Conservation (phyloP, 2,797 vertebrate genomes). For the Sitta carolinensis region DNA sequence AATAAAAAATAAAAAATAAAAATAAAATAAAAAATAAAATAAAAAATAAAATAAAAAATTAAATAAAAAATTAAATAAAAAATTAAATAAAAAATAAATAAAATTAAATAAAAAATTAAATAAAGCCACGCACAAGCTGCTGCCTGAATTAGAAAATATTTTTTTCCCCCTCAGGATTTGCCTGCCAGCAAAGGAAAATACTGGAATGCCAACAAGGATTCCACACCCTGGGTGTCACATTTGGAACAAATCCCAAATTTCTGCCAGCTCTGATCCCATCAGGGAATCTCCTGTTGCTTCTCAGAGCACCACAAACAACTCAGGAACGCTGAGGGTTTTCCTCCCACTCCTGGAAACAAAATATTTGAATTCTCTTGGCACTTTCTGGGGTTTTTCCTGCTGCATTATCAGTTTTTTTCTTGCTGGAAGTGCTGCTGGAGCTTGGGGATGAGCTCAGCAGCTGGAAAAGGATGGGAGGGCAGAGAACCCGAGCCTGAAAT, state of each 20-base stretch:
- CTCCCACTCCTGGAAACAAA: background rate
- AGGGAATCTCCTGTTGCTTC: background rate
- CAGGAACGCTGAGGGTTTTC: background rate
- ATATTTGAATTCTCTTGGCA: background rate
- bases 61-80: no score
- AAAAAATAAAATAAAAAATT: no score
- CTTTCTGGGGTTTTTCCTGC: background rate
- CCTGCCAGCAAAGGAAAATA: no score
- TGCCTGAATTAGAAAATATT: no score
- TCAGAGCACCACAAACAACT: background rate
- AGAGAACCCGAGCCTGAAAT: background rate
- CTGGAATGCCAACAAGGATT: background rate
- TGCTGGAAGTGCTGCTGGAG: background rate
- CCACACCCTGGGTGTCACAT: background rate
- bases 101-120: no score
- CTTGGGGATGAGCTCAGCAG: background rate
- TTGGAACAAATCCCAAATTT: background rate
- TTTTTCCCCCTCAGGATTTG: no score
- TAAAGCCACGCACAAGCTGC: no score
- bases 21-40: no score
- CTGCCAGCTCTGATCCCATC: background rate
- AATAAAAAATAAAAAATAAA: no score
- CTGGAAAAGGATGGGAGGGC: background rate
- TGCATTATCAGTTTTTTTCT: background rate
- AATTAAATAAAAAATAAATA: no score